Conservation (phyloP, 2,797 vertebrate species). For the Avahi laniger region DNA sequence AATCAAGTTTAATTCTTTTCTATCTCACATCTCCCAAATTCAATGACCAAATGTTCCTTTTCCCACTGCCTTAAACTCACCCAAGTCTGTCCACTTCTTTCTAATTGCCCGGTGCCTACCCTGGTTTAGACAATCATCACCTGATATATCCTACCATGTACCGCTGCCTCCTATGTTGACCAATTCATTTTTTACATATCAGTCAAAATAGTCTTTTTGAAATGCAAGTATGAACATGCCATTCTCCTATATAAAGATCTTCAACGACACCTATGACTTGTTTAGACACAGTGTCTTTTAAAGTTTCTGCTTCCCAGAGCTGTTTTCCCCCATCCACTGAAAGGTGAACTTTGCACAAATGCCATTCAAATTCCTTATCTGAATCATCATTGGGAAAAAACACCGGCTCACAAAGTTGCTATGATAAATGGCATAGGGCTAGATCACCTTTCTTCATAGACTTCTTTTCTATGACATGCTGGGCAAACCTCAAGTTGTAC, state of each 20-base stretch:
- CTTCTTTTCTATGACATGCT: background rate
- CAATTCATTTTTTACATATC: background rate
- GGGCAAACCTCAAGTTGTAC: background rate
- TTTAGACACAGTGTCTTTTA: background rate
- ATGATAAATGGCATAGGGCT: background rate
- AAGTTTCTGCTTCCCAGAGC: background rate
- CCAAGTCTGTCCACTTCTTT: background rate
- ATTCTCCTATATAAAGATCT: background rate
- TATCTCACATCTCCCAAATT: background rate
- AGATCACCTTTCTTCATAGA: background rate
- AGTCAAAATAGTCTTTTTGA: background rate
- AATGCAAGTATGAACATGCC: background rate
- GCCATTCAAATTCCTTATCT: background rate
- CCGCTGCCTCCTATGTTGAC: background rate
- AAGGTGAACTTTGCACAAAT: background rate
- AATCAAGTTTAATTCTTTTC: background rate
- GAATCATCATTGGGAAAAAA: background rate
- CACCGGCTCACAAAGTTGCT: accelerated
- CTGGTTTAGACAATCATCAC: background rate
- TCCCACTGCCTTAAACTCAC: background rate
- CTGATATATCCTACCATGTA: background rate
- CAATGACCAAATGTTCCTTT: background rate
- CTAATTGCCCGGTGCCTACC: background rate
- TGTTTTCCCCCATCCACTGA: background rate
- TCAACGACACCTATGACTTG: accelerated